These are phyloP conservation scores for Elaphurus davidianus DNA, from an alignment of 2,113 vertebrate genomes.

Conservation along the genomic window DNA sequence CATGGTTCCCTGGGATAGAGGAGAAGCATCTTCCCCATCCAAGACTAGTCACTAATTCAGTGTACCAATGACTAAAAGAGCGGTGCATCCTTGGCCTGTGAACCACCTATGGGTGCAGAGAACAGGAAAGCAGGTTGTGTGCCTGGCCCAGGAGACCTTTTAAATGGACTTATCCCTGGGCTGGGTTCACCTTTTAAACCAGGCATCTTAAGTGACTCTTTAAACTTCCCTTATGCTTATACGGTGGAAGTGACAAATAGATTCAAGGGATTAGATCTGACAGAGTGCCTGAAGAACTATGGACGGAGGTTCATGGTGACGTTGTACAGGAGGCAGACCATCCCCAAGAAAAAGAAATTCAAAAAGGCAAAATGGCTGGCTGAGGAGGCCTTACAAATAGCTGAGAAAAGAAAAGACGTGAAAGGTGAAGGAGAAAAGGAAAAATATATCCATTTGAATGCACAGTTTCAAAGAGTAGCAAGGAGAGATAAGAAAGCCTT, in stretches of 20 bases:
- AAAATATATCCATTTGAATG: not conserved
- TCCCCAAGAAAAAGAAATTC: not conserved
- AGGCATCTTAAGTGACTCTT: not conserved
- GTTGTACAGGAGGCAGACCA: not conserved
- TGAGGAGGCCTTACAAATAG: not conserved
- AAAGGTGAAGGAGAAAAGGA: not conserved
- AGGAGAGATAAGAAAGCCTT: not conserved
- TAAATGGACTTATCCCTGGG: not conserved
- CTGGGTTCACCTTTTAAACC: not conserved
- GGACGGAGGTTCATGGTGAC: not conserved
- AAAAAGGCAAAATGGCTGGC: not conserved
- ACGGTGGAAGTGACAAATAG: not conserved
- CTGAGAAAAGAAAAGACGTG: not conserved
- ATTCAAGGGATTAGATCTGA: not conserved
- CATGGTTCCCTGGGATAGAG: not conserved
- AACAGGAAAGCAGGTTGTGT: not conserved
- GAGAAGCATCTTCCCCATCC: not conserved
- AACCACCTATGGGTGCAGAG: not conserved
- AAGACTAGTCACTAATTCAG: not conserved
- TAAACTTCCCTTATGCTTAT: not conserved
- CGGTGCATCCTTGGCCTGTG: not conserved
- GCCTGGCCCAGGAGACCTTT: not conserved
- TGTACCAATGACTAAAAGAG: not conserved
- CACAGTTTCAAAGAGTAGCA: not conserved
- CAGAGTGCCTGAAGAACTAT: not conserved